Conservation (phyloP, 2,797 vertebrate species). For the Hypotaenidia philippensis region DNA sequence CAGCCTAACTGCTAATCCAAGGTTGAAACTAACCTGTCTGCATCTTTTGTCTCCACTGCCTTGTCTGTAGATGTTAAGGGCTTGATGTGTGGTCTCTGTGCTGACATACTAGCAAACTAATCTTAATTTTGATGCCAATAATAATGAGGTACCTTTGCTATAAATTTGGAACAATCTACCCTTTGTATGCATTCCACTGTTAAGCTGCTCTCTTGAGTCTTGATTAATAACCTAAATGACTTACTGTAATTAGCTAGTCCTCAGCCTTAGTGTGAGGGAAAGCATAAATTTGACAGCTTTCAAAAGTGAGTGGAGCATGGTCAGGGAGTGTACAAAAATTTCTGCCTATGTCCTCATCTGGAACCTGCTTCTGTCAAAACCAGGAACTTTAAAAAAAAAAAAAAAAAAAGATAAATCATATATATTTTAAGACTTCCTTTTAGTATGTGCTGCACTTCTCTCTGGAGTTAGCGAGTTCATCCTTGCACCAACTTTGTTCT, state of each 20-base stretch:
- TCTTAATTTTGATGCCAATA: neutral
- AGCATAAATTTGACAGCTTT: neutral
- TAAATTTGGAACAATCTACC: neutral
- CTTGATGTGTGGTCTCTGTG: neutral
- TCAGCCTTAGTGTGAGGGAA: neutral
- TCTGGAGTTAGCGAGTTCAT: neutral
- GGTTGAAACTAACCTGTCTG: neutral
- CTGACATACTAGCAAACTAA: neutral
- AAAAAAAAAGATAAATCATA: neutral
- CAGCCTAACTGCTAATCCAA: neutral
- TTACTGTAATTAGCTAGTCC: neutral
- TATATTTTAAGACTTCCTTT: neutral
- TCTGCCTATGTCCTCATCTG: neutral
- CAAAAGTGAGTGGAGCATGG: neutral
- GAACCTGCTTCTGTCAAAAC: neutral
- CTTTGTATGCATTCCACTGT: neutral
- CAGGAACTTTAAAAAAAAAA: neutral
- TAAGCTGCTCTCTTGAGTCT: neutral
- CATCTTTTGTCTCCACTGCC: neutral
- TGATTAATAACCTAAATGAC: constrained; percentile 24
- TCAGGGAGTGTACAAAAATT: neutral
- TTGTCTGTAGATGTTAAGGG: neutral
- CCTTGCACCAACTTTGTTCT: neutral
- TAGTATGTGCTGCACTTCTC: neutral
- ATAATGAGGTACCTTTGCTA: neutral